Percentiles rank a stretch among this genome's conserved stretches.
phyloP scores from a whole-genome alignment of 2,888 invertebrate species.

The Dasysyrphus tricinctus region DNA sequence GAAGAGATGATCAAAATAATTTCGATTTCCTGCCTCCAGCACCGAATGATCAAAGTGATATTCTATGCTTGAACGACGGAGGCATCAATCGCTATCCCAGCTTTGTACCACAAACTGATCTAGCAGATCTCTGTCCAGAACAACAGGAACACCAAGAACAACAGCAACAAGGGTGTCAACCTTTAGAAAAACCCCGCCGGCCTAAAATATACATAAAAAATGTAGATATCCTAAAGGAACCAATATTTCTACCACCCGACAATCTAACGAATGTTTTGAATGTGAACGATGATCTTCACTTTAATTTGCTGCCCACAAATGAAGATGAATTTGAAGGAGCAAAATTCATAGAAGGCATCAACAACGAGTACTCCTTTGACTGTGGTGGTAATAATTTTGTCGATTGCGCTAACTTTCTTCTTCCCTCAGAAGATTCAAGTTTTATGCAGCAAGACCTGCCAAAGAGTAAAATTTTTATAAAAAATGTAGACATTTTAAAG shows the following conservation, averaged over 20 bases:
- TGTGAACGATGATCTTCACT: conserved; percentile 74
- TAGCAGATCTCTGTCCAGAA: conserved; percentile 29
- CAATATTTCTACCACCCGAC: conserved; percentile 79
- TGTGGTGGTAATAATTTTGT: conserved; percentile 62
- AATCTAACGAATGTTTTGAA: conserved; percentile 73
- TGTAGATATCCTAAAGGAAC: conserved; percentile 82
- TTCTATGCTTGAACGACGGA: conserved; percentile 51
- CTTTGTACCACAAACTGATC: conserved; percentile 54
- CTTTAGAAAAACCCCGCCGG: conserved; percentile 78
- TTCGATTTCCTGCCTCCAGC: conserved; percentile 55
- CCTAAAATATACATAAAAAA: conserved; percentile 83
- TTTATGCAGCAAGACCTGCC: conserved; percentile 62
- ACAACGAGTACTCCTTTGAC: conserved; percentile 59
- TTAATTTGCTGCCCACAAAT: conserved; percentile 50
- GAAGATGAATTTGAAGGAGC: conserved; percentile 51
- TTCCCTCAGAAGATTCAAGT: conserved; percentile 55
- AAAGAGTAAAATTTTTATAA: conserved; percentile 81
- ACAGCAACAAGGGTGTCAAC: conserved; percentile 3
- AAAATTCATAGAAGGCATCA: conserved; percentile 49
- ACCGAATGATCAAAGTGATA: conserved; percentile 31
- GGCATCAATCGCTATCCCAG: conserved; percentile 45
- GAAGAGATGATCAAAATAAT: conserved; percentile 78
- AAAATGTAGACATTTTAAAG: conserved; percentile 81
- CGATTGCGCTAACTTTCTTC: conserved; percentile 60
- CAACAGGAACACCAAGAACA: background rate